phyloP scores from a whole-genome alignment of 37 sponge, comb jelly and placozoan genomes.

The Hexactinellida sp. region DNA sequence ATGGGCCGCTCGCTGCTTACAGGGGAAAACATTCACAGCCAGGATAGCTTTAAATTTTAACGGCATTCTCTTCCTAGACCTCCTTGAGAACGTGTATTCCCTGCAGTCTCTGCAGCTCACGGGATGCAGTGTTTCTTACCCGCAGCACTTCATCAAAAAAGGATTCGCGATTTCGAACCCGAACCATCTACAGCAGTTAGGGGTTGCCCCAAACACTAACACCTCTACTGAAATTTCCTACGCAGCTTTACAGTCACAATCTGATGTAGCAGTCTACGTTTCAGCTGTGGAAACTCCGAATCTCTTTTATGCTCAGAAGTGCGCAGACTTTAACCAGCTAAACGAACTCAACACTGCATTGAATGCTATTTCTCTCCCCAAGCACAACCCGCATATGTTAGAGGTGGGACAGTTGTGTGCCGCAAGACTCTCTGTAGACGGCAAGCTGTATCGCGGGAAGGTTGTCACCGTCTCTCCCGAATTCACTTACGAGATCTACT shows the following conservation, averaged over 20 bases:
- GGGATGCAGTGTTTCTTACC: neutral
- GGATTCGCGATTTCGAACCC: neutral
- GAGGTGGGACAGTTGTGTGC: neutral
- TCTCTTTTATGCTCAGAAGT: constrained; percentile 40
- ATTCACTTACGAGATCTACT: constrained; percentile 22
- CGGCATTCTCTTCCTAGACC: neutral
- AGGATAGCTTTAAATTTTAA: neutral
- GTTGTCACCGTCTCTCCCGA: constrained; percentile 18
- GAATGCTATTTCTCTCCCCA: neutral
- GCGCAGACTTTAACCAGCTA: neutral
- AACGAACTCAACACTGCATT: constrained; percentile 10
- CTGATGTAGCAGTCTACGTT: neutral
- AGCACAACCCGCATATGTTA: neutral
- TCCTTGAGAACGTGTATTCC: neutral
- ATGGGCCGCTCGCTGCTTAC: neutral
- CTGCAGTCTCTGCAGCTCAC: neutral
- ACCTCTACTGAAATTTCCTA: neutral
- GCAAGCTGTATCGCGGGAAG: constrained; percentile 41
- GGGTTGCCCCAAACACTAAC: neutral
- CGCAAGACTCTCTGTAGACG: neutral
- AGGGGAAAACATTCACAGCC: neutral
- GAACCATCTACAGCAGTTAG: neutral
- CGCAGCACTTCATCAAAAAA: neutral
- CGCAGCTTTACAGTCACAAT: neutral
- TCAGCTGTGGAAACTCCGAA: constrained; percentile 33